Evolutionary conservation across 2,113 vertebrate species (phyloP).

Genomic region (Ophthalmolycus amberensis): DNA sequence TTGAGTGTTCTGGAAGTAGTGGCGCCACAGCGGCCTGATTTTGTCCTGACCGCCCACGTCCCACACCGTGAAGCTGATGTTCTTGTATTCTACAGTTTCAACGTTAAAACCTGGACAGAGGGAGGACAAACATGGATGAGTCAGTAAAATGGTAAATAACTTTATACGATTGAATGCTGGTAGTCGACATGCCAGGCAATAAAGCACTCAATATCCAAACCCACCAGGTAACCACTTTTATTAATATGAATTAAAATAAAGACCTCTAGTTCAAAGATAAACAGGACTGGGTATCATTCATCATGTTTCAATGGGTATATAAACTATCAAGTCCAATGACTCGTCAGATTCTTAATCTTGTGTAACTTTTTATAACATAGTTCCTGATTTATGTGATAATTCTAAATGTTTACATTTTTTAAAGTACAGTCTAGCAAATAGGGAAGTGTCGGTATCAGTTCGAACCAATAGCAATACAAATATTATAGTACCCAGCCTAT

Average conservation of each 20-base stretch:
- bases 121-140: not conserved
- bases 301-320: not conserved
- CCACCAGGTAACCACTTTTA: not conserved
- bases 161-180: not conserved
- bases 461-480: not conserved
- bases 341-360: not conserved
- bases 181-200: not conserved
- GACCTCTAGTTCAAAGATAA: not conserved
- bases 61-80: conserved; percentile 99
- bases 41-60: conserved; percentile 99
- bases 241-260: not conserved
- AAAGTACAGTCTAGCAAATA: too few relatives aligned
- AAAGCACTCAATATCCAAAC: not conserved
- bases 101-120: conserved; percentile 92
- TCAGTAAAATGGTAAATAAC: not conserved
- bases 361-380: not conserved
- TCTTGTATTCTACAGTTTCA: conserved; percentile 99
- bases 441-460: not conserved
- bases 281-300: not conserved
- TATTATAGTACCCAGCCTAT: not conserved
- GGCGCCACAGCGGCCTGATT: conserved; percentile 98
- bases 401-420: not conserved
- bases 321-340: not conserved
- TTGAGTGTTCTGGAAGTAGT: conserved; percentile 99
- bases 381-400: not conserved